A percentile compares a stretch with the other conserved stretches of the same genome.
Conservation (phyloP, 2,113 vertebrate species). For the Oryzias melastigma region DNA sequence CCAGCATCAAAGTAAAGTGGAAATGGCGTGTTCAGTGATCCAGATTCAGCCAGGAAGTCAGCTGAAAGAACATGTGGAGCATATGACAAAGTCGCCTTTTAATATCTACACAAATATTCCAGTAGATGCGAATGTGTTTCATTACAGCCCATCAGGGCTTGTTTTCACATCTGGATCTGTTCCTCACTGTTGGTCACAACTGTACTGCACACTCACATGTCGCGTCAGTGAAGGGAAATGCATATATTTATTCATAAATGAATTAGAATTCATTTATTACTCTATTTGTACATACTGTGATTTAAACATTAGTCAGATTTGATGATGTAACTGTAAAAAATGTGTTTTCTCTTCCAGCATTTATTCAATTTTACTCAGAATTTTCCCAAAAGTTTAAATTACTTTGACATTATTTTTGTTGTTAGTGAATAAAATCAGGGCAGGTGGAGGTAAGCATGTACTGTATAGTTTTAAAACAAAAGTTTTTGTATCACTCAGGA, state of each 20-base stretch:
- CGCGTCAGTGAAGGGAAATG: too few species aligned
- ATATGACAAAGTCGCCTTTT: conserved; percentile 44
- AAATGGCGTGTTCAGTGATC: conserved; percentile 75
- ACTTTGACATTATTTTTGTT: background rate
- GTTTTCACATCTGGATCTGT: too few species aligned
- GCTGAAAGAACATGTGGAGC: conserved; percentile 52
- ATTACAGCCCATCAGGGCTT: too few species aligned
- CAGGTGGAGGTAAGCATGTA: too few species aligned
- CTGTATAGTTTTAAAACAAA: too few species aligned
- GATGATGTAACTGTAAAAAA: background rate
- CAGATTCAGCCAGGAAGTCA: conserved; percentile 70
- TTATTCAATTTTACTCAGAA: background rate
- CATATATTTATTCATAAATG: too few species aligned
- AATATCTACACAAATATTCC: conserved; percentile 11
- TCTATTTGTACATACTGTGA: background rate
- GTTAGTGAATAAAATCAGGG: too few species aligned
- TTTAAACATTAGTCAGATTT: background rate
- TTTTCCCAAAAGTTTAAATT: background rate
- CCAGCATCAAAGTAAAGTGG: conserved; percentile 75
- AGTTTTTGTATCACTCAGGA: too few species aligned
- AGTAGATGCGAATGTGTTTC: too few species aligned
- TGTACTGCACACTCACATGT: too few species aligned
- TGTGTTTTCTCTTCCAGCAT: background rate
- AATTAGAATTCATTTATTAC: too few species aligned
- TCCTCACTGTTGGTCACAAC: too few species aligned